These are phyloP conservation scores for Muscina levida DNA, from an alignment of 2,888 invertebrate species.

Conservation along the genomic window DNA sequence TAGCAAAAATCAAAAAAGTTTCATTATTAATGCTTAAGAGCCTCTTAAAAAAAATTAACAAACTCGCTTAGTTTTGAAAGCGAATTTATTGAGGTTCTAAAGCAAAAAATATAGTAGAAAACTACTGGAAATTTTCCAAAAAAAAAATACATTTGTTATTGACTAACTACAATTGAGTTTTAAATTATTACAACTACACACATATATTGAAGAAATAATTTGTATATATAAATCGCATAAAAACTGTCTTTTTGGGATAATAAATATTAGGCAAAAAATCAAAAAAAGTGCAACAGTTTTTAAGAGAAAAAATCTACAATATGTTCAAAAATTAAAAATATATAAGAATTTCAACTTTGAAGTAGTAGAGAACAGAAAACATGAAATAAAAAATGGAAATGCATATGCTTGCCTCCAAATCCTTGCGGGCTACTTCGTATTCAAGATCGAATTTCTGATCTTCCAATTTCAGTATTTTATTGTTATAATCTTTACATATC, in stretches of 20 bases:
- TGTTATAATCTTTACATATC: slow-evolving; percentile 77
- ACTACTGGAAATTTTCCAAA: background rate
- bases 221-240: slow-evolving; percentile 24
- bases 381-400: slow-evolving; percentile 60
- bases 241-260: slow-evolving; percentile 47
- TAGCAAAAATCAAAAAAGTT: background rate
- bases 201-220: slow-evolving; percentile 2
- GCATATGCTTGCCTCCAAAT: slow-evolving; percentile 90
- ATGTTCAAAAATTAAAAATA: slow-evolving; percentile 5
- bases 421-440: slow-evolving; percentile 96
- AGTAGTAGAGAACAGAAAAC: slow-evolving; percentile 32
- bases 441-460: slow-evolving; percentile 97
- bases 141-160: slow-evolving; percentile 37
- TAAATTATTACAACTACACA: slow-evolving; percentile 44
- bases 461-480: slow-evolving; percentile 79
- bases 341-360: background rate
- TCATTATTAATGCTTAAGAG: background rate
- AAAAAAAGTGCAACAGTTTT: slow-evolving; percentile 44
- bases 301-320: slow-evolving; percentile 40
- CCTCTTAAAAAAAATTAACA: background rate
- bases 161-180: slow-evolving; percentile 44
- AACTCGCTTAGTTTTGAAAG: background rate
- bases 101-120: background rate
- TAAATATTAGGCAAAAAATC: slow-evolving; percentile 23
- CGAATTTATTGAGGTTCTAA: slow-evolving; percentile 9